A percentile compares a stretch with the other conserved stretches of the same genome.
Evolutionary conservation across 2,113 vertebrate genomes (phyloP).

Genomic region (human): GRCh38 chr14:40149001-40149500

Average conservation of each 20-base stretch:
- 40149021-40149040: background rate
- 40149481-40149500: background rate
- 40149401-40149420: background rate
- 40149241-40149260: slow-evolving; percentile 12
- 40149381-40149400: background rate
- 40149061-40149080: background rate
- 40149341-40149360: background rate
- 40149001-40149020: background rate
- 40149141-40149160: background rate
- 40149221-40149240: background rate
- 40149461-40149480: background rate
- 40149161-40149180: background rate
- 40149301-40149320: background rate
- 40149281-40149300: slow-evolving; percentile 4
- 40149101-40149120: background rate
- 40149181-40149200: background rate
- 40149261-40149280: background rate
- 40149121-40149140: background rate
- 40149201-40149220: background rate
- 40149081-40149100: background rate
- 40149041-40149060: background rate
- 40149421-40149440: background rate
- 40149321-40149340: background rate
- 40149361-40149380: background rate
- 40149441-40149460: background rate